A percentile compares a stretch with the other conserved stretches of the same genome.
phyloP scores from a whole-genome alignment of 2,113 vertebrate species.

The Loxodonta africana region DNA sequence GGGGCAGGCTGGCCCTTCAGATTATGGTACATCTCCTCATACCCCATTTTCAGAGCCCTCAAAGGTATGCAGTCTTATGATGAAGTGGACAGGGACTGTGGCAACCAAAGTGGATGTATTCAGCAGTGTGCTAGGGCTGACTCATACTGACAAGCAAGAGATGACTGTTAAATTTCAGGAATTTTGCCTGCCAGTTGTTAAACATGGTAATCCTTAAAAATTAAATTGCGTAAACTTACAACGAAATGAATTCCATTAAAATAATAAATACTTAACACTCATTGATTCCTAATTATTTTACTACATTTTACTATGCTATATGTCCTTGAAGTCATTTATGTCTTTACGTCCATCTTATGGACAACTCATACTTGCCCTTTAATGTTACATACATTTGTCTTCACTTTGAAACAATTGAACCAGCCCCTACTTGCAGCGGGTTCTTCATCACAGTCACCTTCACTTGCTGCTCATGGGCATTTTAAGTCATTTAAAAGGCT shows the following conservation, averaged over 20 bases:
- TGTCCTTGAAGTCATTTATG: neutral
- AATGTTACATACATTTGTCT: too few relatives aligned
- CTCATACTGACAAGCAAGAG: neutral
- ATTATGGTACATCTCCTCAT: neutral
- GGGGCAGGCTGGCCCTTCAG: neutral
- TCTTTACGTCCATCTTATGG: too few relatives aligned
- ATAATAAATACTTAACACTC: neutral
- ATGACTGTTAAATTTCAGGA: neutral
- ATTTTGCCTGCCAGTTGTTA: conserved; percentile 4
- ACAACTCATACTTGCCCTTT: too few relatives aligned
- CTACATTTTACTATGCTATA: neutral
- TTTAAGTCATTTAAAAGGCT: too few relatives aligned
- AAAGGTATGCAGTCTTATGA: neutral
- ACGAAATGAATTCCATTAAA: neutral
- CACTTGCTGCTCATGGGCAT: too few relatives aligned
- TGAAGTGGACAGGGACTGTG: neutral
- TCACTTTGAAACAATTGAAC: too few relatives aligned
- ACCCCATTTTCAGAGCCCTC: neutral
- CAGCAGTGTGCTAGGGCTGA: neutral
- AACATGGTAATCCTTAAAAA: neutral
- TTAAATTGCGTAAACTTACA: neutral
- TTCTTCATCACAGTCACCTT: too few relatives aligned
- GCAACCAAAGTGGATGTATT: neutral
- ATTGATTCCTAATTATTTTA: conserved; percentile 8
- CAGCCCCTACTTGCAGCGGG: too few relatives aligned